A percentile compares a stretch with the other conserved stretches of the same genome.
Evolutionary conservation across 1,140 invertebrate genomes (phyloP).

Genomic region (Globodera ellingtonae): DNA sequence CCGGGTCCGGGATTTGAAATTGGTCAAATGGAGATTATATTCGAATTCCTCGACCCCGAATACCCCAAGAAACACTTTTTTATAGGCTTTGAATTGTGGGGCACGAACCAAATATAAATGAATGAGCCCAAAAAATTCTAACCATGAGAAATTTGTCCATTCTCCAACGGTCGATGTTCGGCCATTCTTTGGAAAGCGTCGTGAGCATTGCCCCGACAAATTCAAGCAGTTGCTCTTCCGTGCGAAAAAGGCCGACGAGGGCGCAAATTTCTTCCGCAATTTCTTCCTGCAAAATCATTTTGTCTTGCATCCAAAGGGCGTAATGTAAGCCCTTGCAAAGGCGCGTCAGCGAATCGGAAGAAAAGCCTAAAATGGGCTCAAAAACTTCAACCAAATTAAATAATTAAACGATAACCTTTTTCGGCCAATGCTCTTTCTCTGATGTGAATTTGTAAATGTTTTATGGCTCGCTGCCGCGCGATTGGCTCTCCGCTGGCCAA

Average conservation of each 20-base stretch:
- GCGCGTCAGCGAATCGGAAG: conserved; percentile 66
- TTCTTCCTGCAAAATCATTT: conserved; percentile 68
- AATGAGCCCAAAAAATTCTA: not conserved
- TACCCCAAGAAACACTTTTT: too few relatives aligned
- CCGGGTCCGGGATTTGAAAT: too few relatives aligned
- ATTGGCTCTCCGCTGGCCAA: conserved; percentile 46
- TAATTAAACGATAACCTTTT: conserved; percentile 24
- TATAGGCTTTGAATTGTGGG: too few relatives aligned
- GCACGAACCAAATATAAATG: too few relatives aligned
- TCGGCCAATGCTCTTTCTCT: conserved; percentile 17
- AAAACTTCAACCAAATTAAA: conserved; percentile 16
- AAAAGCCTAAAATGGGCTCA: conserved; percentile 58
- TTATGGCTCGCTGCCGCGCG: conserved; percentile 38
- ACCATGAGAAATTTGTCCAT: conserved; percentile 70
- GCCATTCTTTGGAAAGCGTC: conserved; percentile 68
- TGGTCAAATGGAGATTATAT: too few relatives aligned
- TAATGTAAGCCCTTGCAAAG: conserved; percentile 70
- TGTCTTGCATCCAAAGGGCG: conserved; percentile 70
- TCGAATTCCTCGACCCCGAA: too few relatives aligned
- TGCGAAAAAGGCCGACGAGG: conserved; percentile 64
- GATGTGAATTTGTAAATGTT: conserved; percentile 35
- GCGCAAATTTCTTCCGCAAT: conserved; percentile 66
- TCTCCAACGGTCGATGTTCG: conserved; percentile 67
- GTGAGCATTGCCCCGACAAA: conserved; percentile 66
- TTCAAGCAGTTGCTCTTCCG: conserved; percentile 56